Evolutionary conservation across 1,140 invertebrate genomes (phyloP).

Genomic region (Tetramorium alpestre): DNA sequence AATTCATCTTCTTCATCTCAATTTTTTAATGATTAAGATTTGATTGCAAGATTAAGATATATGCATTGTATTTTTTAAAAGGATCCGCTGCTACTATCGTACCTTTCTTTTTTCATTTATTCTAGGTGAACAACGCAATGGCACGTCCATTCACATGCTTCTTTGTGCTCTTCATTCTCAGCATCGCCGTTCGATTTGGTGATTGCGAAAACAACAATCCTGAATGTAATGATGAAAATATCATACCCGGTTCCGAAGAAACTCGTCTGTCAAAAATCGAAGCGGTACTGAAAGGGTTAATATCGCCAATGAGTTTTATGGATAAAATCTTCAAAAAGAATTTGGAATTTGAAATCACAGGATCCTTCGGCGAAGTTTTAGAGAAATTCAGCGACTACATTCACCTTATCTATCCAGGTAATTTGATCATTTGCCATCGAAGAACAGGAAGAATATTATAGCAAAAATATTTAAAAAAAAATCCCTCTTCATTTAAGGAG

Average conservation of each 20-base stretch:
- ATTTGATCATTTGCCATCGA: neutral
- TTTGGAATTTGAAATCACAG: neutral
- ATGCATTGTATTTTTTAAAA: neutral
- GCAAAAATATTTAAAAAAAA: neutral
- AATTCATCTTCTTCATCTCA: neutral
- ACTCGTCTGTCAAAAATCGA: neutral
- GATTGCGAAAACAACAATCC: neutral
- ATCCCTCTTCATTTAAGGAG: neutral
- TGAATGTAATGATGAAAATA: neutral
- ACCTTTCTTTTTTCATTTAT: neutral
- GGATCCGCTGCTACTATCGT: neutral
- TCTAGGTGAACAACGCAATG: conserved; percentile 7
- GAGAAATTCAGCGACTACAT: neutral
- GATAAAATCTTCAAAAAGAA: neutral
- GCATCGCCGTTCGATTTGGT: conserved; percentile 10
- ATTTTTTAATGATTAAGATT: neutral
- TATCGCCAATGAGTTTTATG: neutral
- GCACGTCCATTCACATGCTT: neutral
- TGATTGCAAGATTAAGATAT: neutral
- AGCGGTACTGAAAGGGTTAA: neutral
- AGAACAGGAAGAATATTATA: neutral
- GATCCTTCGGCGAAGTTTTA: neutral
- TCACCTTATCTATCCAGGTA: neutral
- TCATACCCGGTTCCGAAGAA: neutral
- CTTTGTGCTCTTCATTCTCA: neutral